Conservation (phyloP, 2,113 vertebrate genomes). For the Chaetodon trifascialis region DNA sequence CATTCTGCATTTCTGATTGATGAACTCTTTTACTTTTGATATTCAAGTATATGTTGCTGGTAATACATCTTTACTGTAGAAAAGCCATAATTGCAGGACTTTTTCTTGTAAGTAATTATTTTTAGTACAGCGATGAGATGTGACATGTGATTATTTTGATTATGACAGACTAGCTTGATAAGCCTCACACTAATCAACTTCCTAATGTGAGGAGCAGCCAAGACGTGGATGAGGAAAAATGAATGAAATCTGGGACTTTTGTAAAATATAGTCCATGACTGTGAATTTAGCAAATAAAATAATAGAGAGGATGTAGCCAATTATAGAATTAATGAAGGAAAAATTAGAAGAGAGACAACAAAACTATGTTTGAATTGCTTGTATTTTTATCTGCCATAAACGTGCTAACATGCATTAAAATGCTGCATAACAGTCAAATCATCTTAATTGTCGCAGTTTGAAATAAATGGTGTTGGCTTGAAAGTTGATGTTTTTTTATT, state of each 20-base stretch:
- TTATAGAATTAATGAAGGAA: background rate
- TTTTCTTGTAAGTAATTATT: background rate
- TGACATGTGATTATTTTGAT: background rate
- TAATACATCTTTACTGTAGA: background rate
- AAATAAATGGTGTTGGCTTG: background rate
- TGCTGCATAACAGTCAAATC: background rate
- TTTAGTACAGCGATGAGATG: background rate
- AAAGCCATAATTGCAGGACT: background rate
- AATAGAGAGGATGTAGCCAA: background rate
- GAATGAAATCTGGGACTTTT: background rate
- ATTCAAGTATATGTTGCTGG: background rate
- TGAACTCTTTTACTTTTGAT: background rate
- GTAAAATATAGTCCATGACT: background rate
- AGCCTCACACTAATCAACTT: background rate
- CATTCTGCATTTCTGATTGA: background rate
- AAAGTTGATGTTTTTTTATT: background rate
- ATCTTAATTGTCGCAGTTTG: background rate
- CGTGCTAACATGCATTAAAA: background rate
- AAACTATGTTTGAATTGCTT: background rate
- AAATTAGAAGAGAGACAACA: background rate
- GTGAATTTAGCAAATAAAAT: background rate
- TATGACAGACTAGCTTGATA: background rate
- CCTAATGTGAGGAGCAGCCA: background rate
- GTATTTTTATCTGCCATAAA: background rate
- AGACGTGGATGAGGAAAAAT: slow-evolving; percentile 2